A percentile compares a stretch with the other conserved stretches of the same genome.
phyloP scores from a whole-genome alignment of 2,113 vertebrate species.

The Entelurus aequoreus region DNA sequence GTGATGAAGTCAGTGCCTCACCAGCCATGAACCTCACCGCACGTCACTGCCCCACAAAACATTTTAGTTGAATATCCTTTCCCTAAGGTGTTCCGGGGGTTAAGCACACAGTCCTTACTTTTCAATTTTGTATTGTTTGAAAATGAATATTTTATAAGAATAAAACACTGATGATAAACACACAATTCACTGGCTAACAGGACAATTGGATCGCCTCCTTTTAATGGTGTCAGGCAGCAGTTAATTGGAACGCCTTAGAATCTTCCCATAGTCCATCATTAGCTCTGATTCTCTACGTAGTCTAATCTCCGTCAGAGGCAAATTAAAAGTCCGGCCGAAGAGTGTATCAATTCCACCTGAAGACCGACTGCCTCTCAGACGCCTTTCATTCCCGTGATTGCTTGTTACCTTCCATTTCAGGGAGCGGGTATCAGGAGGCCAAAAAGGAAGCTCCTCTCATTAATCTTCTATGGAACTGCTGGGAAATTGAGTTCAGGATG shows the following conservation, averaged over 20 bases:
- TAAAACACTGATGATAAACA: conserved; percentile 67
- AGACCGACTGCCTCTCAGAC: conserved; percentile 37
- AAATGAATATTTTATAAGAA: conserved; percentile 56
- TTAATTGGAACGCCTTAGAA: conserved; percentile 68
- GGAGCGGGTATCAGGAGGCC: conserved; percentile 45
- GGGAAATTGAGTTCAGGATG: conserved; percentile 57
- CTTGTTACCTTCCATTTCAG: conserved; percentile 49
- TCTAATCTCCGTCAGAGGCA: conserved; percentile 58
- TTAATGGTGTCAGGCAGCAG: conserved; percentile 40
- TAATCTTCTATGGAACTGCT: conserved; percentile 60
- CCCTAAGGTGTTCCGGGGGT: too few species aligned
- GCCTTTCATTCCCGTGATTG: conserved; percentile 60
- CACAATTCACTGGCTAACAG: conserved; percentile 56
- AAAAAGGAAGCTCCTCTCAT: conserved; percentile 52
- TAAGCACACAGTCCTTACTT: conserved; percentile 40
- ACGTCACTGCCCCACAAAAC: too few species aligned
- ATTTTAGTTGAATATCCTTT: too few species aligned
- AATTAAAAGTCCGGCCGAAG: conserved; percentile 57
- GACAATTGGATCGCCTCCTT: conserved; percentile 60
- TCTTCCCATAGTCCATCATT: conserved; percentile 64
- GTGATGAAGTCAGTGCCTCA: too few species aligned
- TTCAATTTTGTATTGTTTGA: conserved; percentile 61
- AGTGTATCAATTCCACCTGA: conserved; percentile 53
- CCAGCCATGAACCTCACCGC: too few species aligned
- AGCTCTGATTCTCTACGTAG: conserved; percentile 66